These are phyloP conservation scores for Melanocharis versteri DNA, from an alignment of 2,113 vertebrate genomes.

Conservation along the genomic window DNA sequence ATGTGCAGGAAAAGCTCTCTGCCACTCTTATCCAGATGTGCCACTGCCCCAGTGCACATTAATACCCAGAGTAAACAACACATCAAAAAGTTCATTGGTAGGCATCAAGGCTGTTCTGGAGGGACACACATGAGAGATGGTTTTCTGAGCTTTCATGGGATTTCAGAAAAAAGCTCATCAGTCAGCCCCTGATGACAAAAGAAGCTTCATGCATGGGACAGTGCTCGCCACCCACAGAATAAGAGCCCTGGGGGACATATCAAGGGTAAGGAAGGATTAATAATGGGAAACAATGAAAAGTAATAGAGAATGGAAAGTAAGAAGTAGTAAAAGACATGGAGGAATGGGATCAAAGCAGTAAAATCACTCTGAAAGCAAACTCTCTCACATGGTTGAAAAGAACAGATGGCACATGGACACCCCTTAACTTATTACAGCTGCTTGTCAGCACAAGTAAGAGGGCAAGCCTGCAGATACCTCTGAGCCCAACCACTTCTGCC, in stretches of 20 bases:
- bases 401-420: not conserved
- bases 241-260: not conserved
- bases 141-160: not conserved
- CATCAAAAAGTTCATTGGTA: not conserved
- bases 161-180: not conserved
- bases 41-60: not conserved
- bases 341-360: not conserved
- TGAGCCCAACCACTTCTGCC: not conserved
- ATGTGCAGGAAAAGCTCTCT: not conserved
- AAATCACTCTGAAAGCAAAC: slow-evolving; percentile 7
- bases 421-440: not conserved
- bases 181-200: not conserved
- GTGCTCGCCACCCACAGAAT: not conserved
- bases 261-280: slow-evolving; percentile 23
- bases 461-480: not conserved
- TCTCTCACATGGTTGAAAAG: not conserved
- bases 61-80: not conserved
- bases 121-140: not conserved
- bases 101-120: not conserved
- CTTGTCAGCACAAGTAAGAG: not conserved
- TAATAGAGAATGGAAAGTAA: slow-evolving; percentile 22
- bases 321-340: not conserved
- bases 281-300: slow-evolving; percentile 2
- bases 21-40: not conserved
- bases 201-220: not conserved